Conservation (phyloP, 1,140 invertebrate species). For the Eriocheir sinensis region DNA sequence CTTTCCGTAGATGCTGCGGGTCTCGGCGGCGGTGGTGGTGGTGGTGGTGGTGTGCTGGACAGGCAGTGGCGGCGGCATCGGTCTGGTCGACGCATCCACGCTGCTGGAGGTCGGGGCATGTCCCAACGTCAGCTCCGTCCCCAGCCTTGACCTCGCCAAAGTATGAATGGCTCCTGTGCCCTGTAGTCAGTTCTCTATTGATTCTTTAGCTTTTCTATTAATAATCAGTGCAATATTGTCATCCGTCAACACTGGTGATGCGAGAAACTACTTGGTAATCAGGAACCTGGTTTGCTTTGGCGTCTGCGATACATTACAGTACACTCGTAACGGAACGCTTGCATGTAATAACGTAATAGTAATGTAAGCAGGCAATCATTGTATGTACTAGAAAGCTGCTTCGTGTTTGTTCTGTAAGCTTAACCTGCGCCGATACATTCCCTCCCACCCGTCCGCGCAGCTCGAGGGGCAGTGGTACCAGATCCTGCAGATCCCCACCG, state of each 20-base stretch:
- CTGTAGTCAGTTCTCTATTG: no score
- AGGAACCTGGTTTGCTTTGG: no score
- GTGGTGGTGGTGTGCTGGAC: not conserved
- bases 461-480: not conserved
- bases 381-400: no score
- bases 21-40: not conserved
- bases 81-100: not conserved
- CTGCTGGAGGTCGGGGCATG: constrained; percentile 38
- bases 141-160: constrained; percentile 26
- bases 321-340: no score
- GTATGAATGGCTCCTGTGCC: not conserved
- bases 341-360: no score
- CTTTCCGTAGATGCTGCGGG: not conserved
- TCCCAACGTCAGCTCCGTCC: constrained; percentile 38
- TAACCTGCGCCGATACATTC: not conserved
- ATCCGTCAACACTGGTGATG: no score
- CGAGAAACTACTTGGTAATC: no score
- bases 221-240: no score
- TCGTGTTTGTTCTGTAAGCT: no score
- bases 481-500: not conserved
- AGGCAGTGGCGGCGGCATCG: not conserved
- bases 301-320: no score
- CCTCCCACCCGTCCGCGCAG: not conserved
- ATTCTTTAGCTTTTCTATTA: no score
- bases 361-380: no score